phyloP scores from a whole-genome alignment of 2,888 invertebrate species.

The Aleiodes alternator region DNA sequence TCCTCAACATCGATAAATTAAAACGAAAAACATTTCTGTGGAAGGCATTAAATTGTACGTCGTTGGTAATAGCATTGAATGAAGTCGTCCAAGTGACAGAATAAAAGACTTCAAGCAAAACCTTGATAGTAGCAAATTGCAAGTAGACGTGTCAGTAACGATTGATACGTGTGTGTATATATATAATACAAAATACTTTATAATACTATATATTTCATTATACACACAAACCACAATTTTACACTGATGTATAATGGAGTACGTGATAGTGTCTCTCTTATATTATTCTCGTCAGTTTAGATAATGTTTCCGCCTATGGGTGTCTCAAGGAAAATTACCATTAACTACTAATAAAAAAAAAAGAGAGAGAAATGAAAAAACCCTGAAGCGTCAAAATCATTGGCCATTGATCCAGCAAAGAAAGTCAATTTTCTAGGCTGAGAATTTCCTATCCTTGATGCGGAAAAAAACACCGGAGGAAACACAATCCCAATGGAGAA shows the following conservation, averaged over 20 bases:
- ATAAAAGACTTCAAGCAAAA: conserved; percentile 8
- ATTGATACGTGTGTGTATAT: conserved; percentile 36
- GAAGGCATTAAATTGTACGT: conserved; percentile 8
- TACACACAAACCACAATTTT: neutral
- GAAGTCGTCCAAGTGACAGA: conserved; percentile 42
- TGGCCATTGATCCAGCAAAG: neutral
- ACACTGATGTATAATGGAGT: conserved; percentile 8
- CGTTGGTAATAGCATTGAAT: conserved; percentile 27
- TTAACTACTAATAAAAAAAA: neutral
- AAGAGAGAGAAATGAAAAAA: neutral
- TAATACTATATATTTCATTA: conserved; percentile 17
- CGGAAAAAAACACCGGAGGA: conserved; percentile 4
- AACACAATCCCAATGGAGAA: conserved; percentile 20
- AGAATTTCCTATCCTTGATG: conserved; percentile 30
- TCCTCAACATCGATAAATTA: too few relatives aligned
- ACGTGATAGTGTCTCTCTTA: conserved; percentile 31
- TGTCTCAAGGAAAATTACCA: conserved; percentile 41
- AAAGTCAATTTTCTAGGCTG: conserved; percentile 31
- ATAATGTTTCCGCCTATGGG: conserved; percentile 40
- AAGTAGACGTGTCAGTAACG: conserved; percentile 37
- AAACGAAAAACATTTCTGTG: neutral
- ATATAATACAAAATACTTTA: conserved; percentile 27
- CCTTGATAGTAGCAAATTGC: conserved; percentile 44
- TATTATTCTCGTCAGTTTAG: conserved; percentile 10
- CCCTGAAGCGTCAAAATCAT: conserved; percentile 36